Evolutionary conservation across 2,888 invertebrate genomes (phyloP).

Genomic region (Polylopha cassiicola): DNA sequence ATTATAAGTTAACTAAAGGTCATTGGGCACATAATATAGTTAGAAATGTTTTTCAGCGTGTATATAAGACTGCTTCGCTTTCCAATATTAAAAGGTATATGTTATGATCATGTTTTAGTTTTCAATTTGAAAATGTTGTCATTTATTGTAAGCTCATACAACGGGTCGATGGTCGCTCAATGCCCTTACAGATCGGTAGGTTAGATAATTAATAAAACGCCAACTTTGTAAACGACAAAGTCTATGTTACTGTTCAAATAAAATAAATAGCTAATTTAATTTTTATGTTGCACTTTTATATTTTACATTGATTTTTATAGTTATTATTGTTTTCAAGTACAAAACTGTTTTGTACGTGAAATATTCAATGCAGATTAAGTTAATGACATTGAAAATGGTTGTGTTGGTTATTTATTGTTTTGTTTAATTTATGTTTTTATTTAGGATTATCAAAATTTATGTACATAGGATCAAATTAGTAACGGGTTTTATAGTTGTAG

Average conservation of each 20-base stretch:
- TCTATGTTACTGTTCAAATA: conserved; percentile 18
- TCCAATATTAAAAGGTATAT: too few species aligned
- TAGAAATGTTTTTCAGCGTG: too few species aligned
- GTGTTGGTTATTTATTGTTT: conserved; percentile 73
- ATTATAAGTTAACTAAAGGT: too few species aligned
- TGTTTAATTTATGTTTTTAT: conserved; percentile 69
- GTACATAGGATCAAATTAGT: conserved; percentile 48
- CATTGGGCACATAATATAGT: too few species aligned
- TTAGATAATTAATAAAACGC: too few species aligned
- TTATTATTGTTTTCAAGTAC: conserved; percentile 49
- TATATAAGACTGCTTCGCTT: too few species aligned
- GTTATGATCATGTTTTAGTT: too few species aligned
- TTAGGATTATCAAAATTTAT: conserved; percentile 58
- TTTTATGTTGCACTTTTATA: conserved; percentile 23
- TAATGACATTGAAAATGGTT: conserved; percentile 60
- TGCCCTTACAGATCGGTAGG: too few species aligned
- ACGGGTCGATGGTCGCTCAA: too few species aligned
- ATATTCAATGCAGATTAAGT: conserved; percentile 52
- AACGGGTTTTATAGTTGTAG: conserved; percentile 61
- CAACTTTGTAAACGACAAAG: conserved; percentile 11
- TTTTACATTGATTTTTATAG: conserved; percentile 30
- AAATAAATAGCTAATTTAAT: conserved; percentile 18
- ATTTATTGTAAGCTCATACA: too few species aligned
- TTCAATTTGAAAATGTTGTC: too few species aligned
- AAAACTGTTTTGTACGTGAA: conserved; percentile 44